Evolutionary conservation across 1,140 invertebrate species (phyloP), one percentile per base, ranked within the genome.

Genomic region (Caenorhabditis briggsae): DNA sequence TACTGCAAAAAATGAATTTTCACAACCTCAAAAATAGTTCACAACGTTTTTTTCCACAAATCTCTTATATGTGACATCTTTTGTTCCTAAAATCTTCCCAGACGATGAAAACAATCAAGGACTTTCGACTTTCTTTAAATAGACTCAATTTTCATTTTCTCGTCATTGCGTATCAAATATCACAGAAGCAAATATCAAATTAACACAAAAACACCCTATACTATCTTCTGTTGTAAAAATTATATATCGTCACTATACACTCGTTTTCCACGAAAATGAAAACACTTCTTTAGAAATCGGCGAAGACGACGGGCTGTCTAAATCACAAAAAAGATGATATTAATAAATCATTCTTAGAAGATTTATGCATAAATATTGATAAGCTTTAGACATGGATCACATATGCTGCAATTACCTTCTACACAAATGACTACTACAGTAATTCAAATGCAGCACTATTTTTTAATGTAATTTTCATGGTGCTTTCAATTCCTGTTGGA

Each of bases 401-500:
- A 12, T 94, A 93, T 89, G 93, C 93, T 25, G 92, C 93, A 0
- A 93, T 94, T n/a, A 93, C 93, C 33, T 92, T 93, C 86, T 89
- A 92, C 55, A 92, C 93, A 7, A 89, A 92, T 11, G 87, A 87
- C 53, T 94, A 92, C 78, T 94, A 92, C 87, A 87, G 90, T 18
- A 92, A 93, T 33, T 88, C 87, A 50, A 87, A 90, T 18, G 92
- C 92, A 53, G 88, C 92, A 46, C 93, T 93, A 87, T 93, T 93
- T 86, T 86, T 94, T 43, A 93, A 93, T n/a, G 87, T 93, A 0
- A 91, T 94, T 11, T 94, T 93, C 86, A 91, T 94, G 64, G 91
- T 93, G 14, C 90, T 92, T 14, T 92, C 93, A 20, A 91, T 94
- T 82, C 93, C 93, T 11, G 90, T 93, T 89, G 93, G 93, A 23